Evolutionary conservation across 2,113 vertebrate species (phyloP).

Genomic region (Taxidea taxus): DNA sequence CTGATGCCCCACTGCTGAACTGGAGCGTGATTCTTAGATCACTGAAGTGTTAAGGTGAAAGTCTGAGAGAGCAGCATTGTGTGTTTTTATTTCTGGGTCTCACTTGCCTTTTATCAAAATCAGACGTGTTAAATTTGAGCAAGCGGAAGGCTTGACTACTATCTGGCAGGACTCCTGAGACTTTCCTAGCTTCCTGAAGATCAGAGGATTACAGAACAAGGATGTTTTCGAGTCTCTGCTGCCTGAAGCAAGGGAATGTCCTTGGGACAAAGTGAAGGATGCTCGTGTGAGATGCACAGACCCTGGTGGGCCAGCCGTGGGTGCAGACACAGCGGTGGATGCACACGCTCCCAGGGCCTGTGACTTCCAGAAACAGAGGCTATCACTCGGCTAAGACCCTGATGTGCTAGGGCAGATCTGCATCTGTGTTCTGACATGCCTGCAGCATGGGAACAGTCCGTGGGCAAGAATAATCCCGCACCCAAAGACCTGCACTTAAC

Average conservation of each 20-base stretch:
- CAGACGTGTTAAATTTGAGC: not conserved
- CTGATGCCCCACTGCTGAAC: rapidly evolving
- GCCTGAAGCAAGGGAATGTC: not conserved
- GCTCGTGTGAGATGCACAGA: not conserved
- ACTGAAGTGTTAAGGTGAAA: not conserved
- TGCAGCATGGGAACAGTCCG: rapidly evolving
- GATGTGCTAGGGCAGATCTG: rapidly evolving
- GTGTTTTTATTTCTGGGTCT: not conserved
- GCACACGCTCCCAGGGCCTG: rapidly evolving
- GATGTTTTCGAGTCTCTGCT: not conserved
- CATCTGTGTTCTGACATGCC: not conserved
- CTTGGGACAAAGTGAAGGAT: not conserved
- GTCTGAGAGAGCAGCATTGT: not conserved
- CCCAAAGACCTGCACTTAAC: rapidly evolving
- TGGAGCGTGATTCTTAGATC: not conserved
- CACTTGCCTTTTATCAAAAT: not conserved
- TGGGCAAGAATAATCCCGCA: not conserved
- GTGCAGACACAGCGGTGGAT: rapidly evolving
- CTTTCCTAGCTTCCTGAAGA: not conserved
- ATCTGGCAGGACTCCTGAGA: not conserved
- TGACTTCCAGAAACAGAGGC: not conserved
- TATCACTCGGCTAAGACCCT: not conserved
- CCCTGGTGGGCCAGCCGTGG: rapidly evolving
- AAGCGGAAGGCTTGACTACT: not conserved
- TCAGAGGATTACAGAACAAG: not conserved